Evolutionary conservation across 2,113 vertebrate genomes (phyloP).

Genomic region (Hucho hucho): DNA sequence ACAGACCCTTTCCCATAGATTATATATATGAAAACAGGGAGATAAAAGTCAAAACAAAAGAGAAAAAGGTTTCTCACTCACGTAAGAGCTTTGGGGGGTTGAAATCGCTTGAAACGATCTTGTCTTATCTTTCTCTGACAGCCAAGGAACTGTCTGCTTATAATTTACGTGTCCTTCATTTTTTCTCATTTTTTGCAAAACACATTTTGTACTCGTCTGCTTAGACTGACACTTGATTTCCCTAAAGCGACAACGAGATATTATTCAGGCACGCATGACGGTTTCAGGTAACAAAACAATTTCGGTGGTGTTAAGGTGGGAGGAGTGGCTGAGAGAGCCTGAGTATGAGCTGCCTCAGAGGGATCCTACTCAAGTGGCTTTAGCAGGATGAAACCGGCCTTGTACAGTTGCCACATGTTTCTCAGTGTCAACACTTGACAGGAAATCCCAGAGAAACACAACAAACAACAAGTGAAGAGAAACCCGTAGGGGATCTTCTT

Average conservation of each 20-base stretch:
- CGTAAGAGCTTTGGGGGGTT: constrained; percentile 13
- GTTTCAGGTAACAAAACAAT: constrained; percentile 49
- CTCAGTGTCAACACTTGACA: constrained; percentile 56
- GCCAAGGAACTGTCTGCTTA: constrained; percentile 31
- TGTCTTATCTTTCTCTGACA: constrained; percentile 45
- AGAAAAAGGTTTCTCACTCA: background rate
- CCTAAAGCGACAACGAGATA: constrained; percentile 32
- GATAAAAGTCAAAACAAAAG: constrained; percentile 13
- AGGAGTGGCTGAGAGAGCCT: constrained; percentile 48
- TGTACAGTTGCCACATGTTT: constrained; percentile 45
- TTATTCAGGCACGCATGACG: constrained; percentile 26
- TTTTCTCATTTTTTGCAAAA: background rate
- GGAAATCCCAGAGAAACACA: constrained; percentile 42
- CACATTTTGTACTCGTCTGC: background rate
- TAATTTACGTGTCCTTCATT: constrained; percentile 30
- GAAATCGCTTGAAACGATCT: constrained; percentile 30
- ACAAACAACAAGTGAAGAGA: constrained; percentile 65
- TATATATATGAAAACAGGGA: constrained; percentile 21
- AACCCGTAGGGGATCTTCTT: constrained; percentile 37
- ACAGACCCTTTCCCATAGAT: constrained; percentile 4
- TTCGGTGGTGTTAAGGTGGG: constrained; percentile 53
- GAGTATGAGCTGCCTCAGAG: constrained; percentile 45
- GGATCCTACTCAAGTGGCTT: constrained; percentile 41
- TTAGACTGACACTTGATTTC: constrained; percentile 28
- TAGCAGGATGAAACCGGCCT: constrained; percentile 52